phyloP scores from a whole-genome alignment of 2,797 vertebrate genomes.

The Xerus rutilus region DNA sequence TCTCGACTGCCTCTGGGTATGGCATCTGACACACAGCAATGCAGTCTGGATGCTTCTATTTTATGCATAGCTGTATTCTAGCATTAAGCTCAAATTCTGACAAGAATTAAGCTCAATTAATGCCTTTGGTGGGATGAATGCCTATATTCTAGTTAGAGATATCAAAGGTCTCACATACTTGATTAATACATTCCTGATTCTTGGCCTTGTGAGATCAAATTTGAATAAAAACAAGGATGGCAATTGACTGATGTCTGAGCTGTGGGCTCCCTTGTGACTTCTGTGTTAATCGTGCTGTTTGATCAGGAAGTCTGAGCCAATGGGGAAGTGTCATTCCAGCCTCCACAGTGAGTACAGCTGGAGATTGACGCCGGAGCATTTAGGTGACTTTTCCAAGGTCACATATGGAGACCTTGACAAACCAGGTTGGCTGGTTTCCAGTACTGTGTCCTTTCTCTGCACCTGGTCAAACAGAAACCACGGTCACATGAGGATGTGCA shows the following conservation, averaged over 20 bases:
- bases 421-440: constrained; percentile 43
- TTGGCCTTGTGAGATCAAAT: background rate
- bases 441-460: constrained; percentile 60
- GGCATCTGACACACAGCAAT: background rate
- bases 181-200: background rate
- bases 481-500: background rate
- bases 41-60: background rate
- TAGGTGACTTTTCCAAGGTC: constrained; percentile 67
- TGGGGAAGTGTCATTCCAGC: background rate
- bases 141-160: background rate
- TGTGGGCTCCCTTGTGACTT: background rate
- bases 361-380: background rate
- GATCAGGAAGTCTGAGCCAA: background rate
- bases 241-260: accelerated
- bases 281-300: background rate
- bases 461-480: constrained; percentile 78
- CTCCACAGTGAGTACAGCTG: background rate
- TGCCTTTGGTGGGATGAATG: background rate
- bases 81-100: background rate
- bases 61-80: background rate
- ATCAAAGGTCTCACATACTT: background rate
- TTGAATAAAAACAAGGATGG: background rate
- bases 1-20: background rate
- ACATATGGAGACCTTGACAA: background rate
- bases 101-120: background rate